Evolutionary conservation across 2,113 vertebrate genomes (phyloP).

Genomic region (Halcyon malimbica): DNA sequence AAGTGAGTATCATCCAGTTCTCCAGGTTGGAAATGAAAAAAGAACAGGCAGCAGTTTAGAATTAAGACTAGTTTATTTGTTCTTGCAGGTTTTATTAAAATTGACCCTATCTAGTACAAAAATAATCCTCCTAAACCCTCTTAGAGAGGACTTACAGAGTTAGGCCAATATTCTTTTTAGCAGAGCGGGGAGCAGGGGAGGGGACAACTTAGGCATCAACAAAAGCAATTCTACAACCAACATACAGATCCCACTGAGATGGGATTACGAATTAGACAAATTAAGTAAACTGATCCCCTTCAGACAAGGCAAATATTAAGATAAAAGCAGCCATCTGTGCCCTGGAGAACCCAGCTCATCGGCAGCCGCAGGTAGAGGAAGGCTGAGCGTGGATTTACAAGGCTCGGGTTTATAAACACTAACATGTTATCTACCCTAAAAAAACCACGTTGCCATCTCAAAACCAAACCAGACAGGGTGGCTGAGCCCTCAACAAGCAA

Average conservation of each 20-base stretch:
- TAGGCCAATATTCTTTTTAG: constrained; percentile 37
- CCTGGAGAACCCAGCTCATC: not conserved
- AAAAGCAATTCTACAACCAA: not conserved
- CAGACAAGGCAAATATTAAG: constrained; percentile 12
- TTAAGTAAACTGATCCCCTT: constrained; percentile 10
- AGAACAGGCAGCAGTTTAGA: not conserved
- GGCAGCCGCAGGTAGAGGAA: not conserved
- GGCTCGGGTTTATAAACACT: not conserved
- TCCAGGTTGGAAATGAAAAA: not conserved
- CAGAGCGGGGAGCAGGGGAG: not conserved
- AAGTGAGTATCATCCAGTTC: not conserved
- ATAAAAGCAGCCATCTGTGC: constrained; percentile 29
- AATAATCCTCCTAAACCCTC: constrained; percentile 50
- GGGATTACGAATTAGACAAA: constrained; percentile 51
- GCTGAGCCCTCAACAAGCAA: not conserved
- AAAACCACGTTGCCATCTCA: not conserved
- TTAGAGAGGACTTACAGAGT: not conserved
- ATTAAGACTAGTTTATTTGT: not conserved
- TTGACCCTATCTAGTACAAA: constrained; percentile 23
- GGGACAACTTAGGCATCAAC: not conserved
- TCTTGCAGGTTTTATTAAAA: constrained; percentile 8
- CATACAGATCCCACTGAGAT: not conserved
- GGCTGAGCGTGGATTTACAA: not conserved
- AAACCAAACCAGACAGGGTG: not conserved
- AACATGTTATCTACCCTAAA: not conserved